Evolutionary conservation across 2,113 vertebrate genomes (phyloP).

Genomic region (Camelus dromedarius): DNA sequence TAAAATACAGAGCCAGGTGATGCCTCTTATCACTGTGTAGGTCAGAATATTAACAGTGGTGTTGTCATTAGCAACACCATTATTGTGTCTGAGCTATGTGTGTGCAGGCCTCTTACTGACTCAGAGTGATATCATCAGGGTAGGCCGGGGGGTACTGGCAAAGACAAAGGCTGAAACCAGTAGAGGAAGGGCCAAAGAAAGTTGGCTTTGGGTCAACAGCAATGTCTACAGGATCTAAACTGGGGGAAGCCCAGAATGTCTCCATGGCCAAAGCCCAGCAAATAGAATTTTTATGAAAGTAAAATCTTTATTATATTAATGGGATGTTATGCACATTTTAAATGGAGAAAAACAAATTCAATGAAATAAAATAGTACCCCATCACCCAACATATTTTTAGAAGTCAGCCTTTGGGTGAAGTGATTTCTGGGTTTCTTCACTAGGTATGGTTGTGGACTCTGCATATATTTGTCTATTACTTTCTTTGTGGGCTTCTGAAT

Average conservation of each 20-base stretch:
- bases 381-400: constrained; percentile 69
- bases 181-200: constrained; percentile 74
- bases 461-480: constrained; percentile 89
- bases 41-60: constrained; percentile 60
- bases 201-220: constrained; percentile 57
- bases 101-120: constrained; percentile 47
- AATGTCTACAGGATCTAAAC: constrained; percentile 73
- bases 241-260: constrained; percentile 73
- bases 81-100: constrained; percentile 36
- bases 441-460: constrained; percentile 85
- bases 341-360: not conserved
- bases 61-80: constrained; percentile 23
- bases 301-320: constrained; percentile 71
- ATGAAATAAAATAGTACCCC: not conserved
- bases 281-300: constrained; percentile 74
- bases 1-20: constrained; percentile 51
- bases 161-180: constrained; percentile 60
- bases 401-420: constrained; percentile 77
- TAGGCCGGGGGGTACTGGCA: constrained; percentile 63
- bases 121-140: constrained; percentile 53
- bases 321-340: constrained; percentile 20
- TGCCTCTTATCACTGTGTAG: constrained; percentile 39
- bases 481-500: constrained; percentile 86
- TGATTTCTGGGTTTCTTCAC: constrained; percentile 78
- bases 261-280: constrained; percentile 70